Base-by-base conservation (phyloP, 2,113 vertebrate species). In the Oreochromis tanganicae region DNA sequence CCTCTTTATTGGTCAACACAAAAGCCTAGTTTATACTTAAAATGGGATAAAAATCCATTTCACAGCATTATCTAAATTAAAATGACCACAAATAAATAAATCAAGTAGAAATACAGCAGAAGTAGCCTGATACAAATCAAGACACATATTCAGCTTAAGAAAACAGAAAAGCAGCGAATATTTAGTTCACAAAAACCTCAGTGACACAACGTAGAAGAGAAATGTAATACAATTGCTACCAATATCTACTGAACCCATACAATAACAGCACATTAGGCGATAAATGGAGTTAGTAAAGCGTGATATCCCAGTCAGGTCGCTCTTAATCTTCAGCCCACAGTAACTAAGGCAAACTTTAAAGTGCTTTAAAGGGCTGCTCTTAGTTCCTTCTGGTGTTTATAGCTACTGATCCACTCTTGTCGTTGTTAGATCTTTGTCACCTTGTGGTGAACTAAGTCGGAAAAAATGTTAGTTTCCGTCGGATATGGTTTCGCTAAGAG, bases 291-390 rank as follows among this genome's bases (percentile, higher is more conserved):
- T 8, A 10, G 16, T 50, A 29, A 6, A 7, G 55, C 52, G 50
- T 75, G 38, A 43, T 81, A 75, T 89, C 80, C 85, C 84, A 88
- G 83, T 87, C 84, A 82, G 41, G 46, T 21, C 38, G 59, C 87
- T 80, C 82, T 81, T 82, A 89, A 34, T 91, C 88, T 89, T 34
- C 82, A 88, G 54, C 66, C 14, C 5, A 17, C 38, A 87, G 66
- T 17, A 85, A 90, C 87, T 89, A 85, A 88, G 29, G 52, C 29
- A 17, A 10, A 34, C 24, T 75, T 75, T 75, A 29, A 71, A 54
- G 63, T 9, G 54, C n/a, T 90, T 85, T 89, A 84, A 85, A 89
- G n/a, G 55, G 61, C 21, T 75, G 66, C 32, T 80, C 16, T 13
- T 19, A 56, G 19, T 13, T 79, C 43, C 50, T 85, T 1, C 68